These are phyloP conservation scores for Hippocampus abdominalis DNA, from an alignment of 2,113 vertebrate genomes.

Conservation along the genomic window DNA sequence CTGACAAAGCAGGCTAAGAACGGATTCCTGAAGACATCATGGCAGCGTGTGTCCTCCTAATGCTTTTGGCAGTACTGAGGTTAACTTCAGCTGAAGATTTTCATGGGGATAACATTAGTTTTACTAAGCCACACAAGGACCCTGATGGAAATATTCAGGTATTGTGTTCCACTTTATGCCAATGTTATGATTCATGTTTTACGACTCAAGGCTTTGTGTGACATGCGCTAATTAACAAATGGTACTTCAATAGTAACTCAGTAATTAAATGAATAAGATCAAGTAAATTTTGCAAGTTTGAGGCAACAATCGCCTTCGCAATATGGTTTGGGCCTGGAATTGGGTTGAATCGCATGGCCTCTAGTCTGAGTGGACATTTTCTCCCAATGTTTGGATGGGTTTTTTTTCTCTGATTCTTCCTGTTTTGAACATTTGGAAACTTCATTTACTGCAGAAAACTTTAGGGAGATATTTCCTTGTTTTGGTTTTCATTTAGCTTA, in stretches of 20 bases:
- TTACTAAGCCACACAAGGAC: constrained; percentile 6
- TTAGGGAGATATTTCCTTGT: too few relatives aligned
- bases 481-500: too few relatives aligned
- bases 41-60: constrained; percentile 25
- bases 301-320: too few relatives aligned
- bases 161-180: not conserved
- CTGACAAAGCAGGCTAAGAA: not conserved
- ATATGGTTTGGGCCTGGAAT: too few relatives aligned
- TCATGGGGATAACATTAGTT: constrained; percentile 49
- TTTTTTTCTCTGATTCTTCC: too few relatives aligned
- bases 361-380: too few relatives aligned
- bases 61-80: constrained; percentile 4
- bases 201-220: not conserved
- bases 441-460: too few relatives aligned
- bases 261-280: not conserved
- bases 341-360: not conserved
- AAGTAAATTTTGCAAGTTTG: not conserved
- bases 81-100: constrained; percentile 8
- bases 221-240: not conserved
- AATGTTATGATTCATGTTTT: not conserved
- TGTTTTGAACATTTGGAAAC: too few relatives aligned
- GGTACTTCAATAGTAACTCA: not conserved
- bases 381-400: too few relatives aligned
- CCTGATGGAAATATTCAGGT: constrained; percentile 49
- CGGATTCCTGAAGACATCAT: constrained; percentile 26